Conservation (phyloP, 1,140 invertebrate genomes). For the Colletes latitarsis region DNA sequence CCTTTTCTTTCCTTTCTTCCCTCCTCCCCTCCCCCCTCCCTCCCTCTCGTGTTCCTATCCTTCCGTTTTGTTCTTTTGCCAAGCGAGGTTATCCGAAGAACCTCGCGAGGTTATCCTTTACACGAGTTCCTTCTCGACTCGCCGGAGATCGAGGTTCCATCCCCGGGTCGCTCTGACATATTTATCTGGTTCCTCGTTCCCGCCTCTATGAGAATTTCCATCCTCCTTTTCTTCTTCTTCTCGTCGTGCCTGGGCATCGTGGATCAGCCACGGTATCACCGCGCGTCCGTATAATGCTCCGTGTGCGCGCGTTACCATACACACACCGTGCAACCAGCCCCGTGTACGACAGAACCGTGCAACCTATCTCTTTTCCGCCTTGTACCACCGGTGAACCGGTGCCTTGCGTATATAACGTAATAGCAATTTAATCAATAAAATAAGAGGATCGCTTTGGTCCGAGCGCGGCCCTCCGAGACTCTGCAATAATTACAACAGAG, state of each 20-base stretch:
- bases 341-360: conserved; percentile 13
- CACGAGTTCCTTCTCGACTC: conserved; percentile 54
- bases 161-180: conserved; percentile 57
- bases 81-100: conserved; percentile 64
- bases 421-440: conserved; percentile 79
- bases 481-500: conserved; percentile 77
- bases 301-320: background rate
- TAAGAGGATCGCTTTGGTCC: conserved; percentile 70
- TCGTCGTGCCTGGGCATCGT: conserved; percentile 43
- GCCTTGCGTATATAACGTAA: conserved; percentile 71
- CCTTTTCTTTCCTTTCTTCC: background rate
- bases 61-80: conserved; percentile 43
- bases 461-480: conserved; percentile 67
- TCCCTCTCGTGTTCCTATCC: too few relatives aligned
- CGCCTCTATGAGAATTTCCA: conserved; percentile 65
- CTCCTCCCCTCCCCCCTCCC: background rate
- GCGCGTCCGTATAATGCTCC: conserved; percentile 37
- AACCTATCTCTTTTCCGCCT: background rate
- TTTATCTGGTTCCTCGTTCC: conserved; percentile 62
- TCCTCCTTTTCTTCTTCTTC: conserved; percentile 35
- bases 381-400: conserved; percentile 17
- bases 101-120: conserved; percentile 68
- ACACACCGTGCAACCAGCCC: conserved; percentile 7
- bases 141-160: conserved; percentile 47
- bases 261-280: conserved; percentile 51